Evolutionary conservation across 2,113 vertebrate genomes (phyloP).

Genomic region (Steatornis caripensis): DNA sequence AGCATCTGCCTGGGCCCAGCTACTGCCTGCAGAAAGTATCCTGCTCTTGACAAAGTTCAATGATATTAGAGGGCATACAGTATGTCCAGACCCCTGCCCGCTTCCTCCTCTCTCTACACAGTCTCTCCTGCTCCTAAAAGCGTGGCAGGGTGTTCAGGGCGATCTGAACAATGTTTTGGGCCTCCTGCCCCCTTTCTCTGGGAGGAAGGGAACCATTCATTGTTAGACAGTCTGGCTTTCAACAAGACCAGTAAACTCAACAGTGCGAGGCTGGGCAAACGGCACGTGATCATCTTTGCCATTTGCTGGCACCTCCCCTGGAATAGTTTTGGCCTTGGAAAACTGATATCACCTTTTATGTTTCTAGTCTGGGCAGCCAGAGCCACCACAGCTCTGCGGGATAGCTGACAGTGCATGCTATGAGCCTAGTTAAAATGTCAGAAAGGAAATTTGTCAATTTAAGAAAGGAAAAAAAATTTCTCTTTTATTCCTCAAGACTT

Average conservation of each 20-base stretch:
- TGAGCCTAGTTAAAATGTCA: not conserved
- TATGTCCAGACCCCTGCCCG: not conserved
- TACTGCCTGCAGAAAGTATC: not conserved
- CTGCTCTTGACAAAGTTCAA: not conserved
- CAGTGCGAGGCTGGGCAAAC: not conserved
- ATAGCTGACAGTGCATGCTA: not conserved
- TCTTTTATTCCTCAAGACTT: not conserved
- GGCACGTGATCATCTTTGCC: not conserved
- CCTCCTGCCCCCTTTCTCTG: not conserved
- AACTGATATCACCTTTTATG: not conserved
- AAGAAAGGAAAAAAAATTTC: not conserved
- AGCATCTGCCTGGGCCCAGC: not conserved
- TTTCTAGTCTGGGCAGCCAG: not conserved
- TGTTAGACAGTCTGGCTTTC: not conserved
- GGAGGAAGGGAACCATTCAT: not conserved
- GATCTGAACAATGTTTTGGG: not conserved
- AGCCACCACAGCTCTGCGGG: not conserved
- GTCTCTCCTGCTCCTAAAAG: not conserved
- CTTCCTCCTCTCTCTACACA: not conserved
- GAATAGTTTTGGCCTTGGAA: not conserved
- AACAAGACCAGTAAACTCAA: not conserved
- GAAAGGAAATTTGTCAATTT: not conserved
- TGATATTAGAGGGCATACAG: not conserved
- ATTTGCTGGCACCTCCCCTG: not conserved
- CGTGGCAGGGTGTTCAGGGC: not conserved